These are phyloP conservation scores for Noctua comes DNA, from an alignment of 2,888 invertebrate species.

Conservation along the genomic window DNA sequence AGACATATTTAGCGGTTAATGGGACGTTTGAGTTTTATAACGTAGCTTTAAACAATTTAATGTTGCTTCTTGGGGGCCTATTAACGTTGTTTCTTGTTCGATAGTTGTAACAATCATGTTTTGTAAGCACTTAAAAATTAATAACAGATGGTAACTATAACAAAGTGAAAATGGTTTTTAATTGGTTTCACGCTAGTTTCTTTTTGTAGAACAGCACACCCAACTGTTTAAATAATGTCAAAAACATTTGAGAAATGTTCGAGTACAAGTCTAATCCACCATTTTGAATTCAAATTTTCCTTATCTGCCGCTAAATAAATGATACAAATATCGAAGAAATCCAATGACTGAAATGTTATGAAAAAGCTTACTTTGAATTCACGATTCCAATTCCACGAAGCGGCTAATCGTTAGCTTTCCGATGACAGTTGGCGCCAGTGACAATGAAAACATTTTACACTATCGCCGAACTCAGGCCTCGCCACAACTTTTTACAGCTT, in stretches of 20 bases:
- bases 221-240: not conserved
- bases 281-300: too few relatives aligned
- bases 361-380: not conserved
- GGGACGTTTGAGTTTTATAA: constrained; percentile 72
- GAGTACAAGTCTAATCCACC: not conserved
- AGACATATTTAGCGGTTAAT: constrained; percentile 83
- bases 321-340: not conserved
- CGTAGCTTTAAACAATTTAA: constrained; percentile 67
- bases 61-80: constrained; percentile 68
- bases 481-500: constrained; percentile 38
- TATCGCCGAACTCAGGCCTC: constrained; percentile 35
- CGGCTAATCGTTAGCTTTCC: constrained; percentile 1
- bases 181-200: not conserved
- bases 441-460: constrained; percentile 41
- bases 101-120: constrained; percentile 50
- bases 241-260: not conserved
- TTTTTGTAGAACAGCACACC: not conserved
- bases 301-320: not conserved
- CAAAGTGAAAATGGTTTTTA: not conserved
- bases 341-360: not conserved
- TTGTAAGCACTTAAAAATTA: constrained; percentile 35
- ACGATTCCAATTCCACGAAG: not conserved
- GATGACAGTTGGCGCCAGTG: constrained; percentile 8
- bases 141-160: constrained; percentile 37
- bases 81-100: constrained; percentile 58